Base-by-base conservation (phyloP, 23 tunicate species). In the Halocynthia roretzi region DNA sequence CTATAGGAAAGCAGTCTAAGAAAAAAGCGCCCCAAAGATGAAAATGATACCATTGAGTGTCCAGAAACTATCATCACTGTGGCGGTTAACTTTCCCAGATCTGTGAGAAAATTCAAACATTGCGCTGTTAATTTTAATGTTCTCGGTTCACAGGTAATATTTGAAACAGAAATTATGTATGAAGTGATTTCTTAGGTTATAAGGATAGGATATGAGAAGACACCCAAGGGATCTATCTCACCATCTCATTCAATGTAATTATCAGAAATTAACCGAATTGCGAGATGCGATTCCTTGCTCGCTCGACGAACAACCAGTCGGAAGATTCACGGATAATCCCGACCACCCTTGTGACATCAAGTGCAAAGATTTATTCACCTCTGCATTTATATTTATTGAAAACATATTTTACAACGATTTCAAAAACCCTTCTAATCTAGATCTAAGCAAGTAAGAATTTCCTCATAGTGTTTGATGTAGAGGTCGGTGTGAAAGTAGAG, bases 91-190 rank as follows among this genome's bases (percentile, higher is more conserved):
- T 83, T 82, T 68, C 84, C 87, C 5, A 58, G 82, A 67, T 63
- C 65, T 57, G 49, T 31, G 10, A 51, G 87, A 53, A 64, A 76
- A 19, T 76, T 64, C 53, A 92, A 86, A 75, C 67, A 84, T 56
- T 77, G 71, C 60, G 61, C 81, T 56, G 71, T 83, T 51, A 81
- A 86, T 14, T 86, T 77, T 67, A 67, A 64, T 10, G 85, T 80
- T 10, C 85, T 92, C 9, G 98, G 92, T 51, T 89, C 89, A 9
- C 98, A 92, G 84, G 95, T 88, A 57, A 70, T 65, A 31, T 31
- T 31, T 31, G 44, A 31, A 31, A 0, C 2, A 31, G 44, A 31
- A 31, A 31, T 31, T 31, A 31, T 31, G 44, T 31, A 31, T 49
- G 10, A 7, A 15, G 18, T 68, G 23, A 31, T 31, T 31, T 4